These are phyloP conservation scores for Druon quercuslanigerum DNA, from an alignment of 1,140 invertebrate genomes.

Conservation along the genomic window DNA sequence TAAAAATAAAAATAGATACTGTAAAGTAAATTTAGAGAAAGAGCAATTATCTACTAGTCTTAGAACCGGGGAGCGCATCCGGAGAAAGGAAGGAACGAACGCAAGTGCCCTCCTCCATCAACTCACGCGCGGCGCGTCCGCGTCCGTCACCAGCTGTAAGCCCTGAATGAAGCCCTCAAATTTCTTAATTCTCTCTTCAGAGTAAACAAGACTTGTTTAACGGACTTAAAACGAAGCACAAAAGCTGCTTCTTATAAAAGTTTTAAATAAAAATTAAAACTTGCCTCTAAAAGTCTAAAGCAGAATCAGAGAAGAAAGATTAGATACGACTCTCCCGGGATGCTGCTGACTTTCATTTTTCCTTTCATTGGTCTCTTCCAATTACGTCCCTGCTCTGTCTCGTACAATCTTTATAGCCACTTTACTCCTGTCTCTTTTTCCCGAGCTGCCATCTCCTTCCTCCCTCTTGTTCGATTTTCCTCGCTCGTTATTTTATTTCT, in stretches of 20 bases:
- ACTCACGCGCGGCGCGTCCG: too few relatives aligned
- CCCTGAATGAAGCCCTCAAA: too few relatives aligned
- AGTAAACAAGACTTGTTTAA: too few relatives aligned
- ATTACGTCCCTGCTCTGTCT: conserved; percentile 14
- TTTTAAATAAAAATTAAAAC: conserved; percentile 17
- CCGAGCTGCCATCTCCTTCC: background rate
- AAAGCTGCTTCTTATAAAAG: background rate
- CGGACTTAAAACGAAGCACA: too few relatives aligned
- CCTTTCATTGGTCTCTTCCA: conserved; percentile 23
- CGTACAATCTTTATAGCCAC: conserved; percentile 28
- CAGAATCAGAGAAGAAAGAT: conserved; percentile 13
- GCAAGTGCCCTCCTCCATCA: too few relatives aligned
- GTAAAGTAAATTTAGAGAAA: too few relatives aligned
- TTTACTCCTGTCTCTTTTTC: conserved; percentile 26
- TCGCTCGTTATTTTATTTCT: conserved; percentile 12
- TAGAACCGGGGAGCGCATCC: too few relatives aligned
- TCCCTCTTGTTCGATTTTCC: conserved; percentile 21
- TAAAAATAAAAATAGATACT: too few relatives aligned
- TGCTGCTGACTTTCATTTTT: conserved; percentile 29
- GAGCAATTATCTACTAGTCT: too few relatives aligned
- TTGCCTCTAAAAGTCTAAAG: conserved; percentile 16
- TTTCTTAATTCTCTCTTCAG: too few relatives aligned
- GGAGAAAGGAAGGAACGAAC: too few relatives aligned
- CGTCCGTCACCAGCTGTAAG: too few relatives aligned
- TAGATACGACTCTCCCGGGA: conserved; percentile 21